Conservation (phyloP, 2,113 vertebrate species). For the Protomyctophum bolini region DNA sequence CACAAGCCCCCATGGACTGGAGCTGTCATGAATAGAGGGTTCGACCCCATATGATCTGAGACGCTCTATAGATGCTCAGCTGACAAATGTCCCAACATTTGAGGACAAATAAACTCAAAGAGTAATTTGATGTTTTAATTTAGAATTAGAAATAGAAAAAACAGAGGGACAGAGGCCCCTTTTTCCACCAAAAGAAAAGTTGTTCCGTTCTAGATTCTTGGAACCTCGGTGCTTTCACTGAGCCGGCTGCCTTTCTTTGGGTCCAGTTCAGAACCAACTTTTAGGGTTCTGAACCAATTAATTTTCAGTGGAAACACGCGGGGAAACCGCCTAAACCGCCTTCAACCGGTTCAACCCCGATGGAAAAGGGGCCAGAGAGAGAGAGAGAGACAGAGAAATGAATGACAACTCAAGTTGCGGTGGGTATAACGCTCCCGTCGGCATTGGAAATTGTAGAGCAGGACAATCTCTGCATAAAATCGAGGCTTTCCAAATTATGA, state of each 20-base stretch:
- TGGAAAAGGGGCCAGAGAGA: neutral
- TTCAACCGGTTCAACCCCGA: too few relatives aligned
- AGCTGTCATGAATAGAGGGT: conserved; percentile 28
- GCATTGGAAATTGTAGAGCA: neutral
- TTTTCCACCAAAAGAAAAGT: too few relatives aligned
- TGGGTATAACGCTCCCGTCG: neutral
- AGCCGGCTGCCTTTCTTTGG: too few relatives aligned
- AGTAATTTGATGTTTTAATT: too few relatives aligned
- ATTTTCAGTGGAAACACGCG: too few relatives aligned
- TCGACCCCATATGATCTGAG: conserved; percentile 26
- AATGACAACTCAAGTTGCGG: conserved; percentile 2
- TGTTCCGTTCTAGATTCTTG: too few relatives aligned
- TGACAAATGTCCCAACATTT: conserved; percentile 8
- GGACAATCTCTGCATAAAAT: conserved; percentile 23
- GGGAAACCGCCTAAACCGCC: neutral
- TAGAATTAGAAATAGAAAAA: neutral
- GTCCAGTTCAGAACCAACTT: too few relatives aligned
- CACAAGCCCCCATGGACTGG: conserved; percentile 17
- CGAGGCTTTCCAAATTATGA: conserved; percentile 31
- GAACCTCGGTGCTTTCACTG: too few relatives aligned
- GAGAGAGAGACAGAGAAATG: neutral
- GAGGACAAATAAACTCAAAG: neutral
- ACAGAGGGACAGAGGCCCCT: neutral
- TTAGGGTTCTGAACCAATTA: too few relatives aligned
- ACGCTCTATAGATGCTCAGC: conserved; percentile 11